Evolutionary conservation across 2,113 vertebrate species (phyloP).

Genomic region (Ibidorhyncha struthersii): DNA sequence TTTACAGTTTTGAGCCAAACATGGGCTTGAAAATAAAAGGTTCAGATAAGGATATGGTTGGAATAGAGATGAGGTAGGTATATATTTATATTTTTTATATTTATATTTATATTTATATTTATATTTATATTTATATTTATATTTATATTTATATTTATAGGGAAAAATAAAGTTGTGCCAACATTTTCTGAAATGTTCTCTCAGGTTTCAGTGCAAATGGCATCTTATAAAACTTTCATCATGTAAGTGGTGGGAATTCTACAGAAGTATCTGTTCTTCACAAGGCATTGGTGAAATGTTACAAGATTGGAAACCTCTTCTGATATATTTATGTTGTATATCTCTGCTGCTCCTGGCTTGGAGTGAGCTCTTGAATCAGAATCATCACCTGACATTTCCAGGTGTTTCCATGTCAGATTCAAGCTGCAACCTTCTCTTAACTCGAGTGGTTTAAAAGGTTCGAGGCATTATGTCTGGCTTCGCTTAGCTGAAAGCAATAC

Average conservation of each 20-base stretch:
- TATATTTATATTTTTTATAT: no score
- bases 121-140: no score
- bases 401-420: not conserved
- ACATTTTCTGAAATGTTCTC: not conserved
- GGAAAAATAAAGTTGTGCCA: not conserved
- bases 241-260: not conserved
- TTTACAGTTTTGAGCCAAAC: conserved; percentile 4
- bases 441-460: not conserved
- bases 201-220: not conserved
- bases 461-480: not conserved
- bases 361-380: not conserved
- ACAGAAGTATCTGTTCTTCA: not conserved
- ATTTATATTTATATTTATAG: no score
- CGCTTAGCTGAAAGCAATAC: not conserved
- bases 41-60: conserved; percentile 19
- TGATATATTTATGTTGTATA: not conserved
- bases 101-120: no score
- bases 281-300: conserved; percentile 12
- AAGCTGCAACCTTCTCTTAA: not conserved
- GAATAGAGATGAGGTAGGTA: not conserved
- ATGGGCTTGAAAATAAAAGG: not conserved
- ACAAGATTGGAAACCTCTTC: not conserved
- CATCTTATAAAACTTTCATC: not conserved
- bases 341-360: not conserved
- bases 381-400: not conserved